Base-by-base conservation (phyloP, 2,888 invertebrate genomes). In the Lapara coniferarum region DNA sequence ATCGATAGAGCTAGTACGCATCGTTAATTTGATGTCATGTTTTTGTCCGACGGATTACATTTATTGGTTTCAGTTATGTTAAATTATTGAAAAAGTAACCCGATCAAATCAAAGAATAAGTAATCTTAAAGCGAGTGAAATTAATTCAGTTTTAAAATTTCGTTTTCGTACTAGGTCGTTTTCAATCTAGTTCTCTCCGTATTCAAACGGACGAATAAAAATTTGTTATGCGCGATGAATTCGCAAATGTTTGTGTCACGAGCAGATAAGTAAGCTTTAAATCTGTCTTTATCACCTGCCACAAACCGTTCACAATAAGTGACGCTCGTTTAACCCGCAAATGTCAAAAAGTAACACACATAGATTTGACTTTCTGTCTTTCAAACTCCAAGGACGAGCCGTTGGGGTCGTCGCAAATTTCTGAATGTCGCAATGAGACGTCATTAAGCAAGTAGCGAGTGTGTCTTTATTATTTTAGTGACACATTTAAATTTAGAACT, bases 381-480 rank as follows among this genome's bases (percentile, higher is more conserved):
- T 55, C 19, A 55, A 55, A 55, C 55, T 55, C 16, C 7, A 19
- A 55, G 19, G 16, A 10, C 55, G 10, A 8, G 16, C 53, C 19
- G 19, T 19, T 55, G 19, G 19, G 55, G 55, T 55, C 55, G 19
- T 19, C 16, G 7, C 16, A 10, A 16, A 19, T 55, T 16, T 19
- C 55, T 19, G 19, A 55, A 19, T 55, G 55, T 19, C 55, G 19
- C 19, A 53, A 53, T 55, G 55, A 55, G 37, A 53, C 53, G 53
- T 19, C 55, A 55, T 55, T 19, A 55, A 16, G 12, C n/a, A n/a
- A 59, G 5, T 59, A 44, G n/a, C 37, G 37, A 7, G 44, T 59
- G 58, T 58, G 30, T 59, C 46, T 59, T 59, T 44, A 59, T 44
- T 59, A 46, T 37, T 44, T 55, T 55, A 55, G 55, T 19, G 10